Conservation (phyloP, 2,797 vertebrate genomes). For the Semotilus atromaculatus region DNA sequence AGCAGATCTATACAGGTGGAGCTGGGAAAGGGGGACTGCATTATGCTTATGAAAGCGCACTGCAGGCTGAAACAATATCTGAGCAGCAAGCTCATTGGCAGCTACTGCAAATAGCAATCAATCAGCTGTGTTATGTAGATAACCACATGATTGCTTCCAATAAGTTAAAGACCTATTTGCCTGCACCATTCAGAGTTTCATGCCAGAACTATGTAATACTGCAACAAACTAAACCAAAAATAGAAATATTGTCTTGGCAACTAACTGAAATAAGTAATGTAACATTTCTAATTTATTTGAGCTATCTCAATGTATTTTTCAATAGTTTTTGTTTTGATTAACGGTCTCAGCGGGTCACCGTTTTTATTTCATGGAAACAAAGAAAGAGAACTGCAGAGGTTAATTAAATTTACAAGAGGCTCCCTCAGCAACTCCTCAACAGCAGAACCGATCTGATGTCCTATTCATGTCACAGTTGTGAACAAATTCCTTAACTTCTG, state of each 20-base stretch:
- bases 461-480: slow-evolving; percentile 9
- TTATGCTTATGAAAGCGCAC: too few species aligned
- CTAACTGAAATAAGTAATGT: background rate
- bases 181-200: too few species aligned
- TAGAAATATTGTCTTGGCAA: background rate
- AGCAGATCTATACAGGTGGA: too few species aligned
- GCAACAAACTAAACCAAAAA: background rate
- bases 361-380: background rate
- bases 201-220: background rate
- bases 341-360: too few species aligned
- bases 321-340: background rate
- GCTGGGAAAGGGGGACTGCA: too few species aligned
- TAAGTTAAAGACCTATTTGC: too few species aligned
- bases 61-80: too few species aligned
- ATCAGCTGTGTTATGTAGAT: too few species aligned
- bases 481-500: slow-evolving; percentile 35
- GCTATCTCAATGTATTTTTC: background rate
- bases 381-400: background rate
- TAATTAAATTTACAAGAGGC: background rate
- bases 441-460: background rate
- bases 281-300: too few species aligned
- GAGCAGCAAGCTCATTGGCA: too few species aligned
- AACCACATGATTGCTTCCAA: too few species aligned
- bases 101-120: too few species aligned
- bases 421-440: background rate